Conservation (phyloP, 2,113 vertebrate species). For the Carollia perspicillata region DNA sequence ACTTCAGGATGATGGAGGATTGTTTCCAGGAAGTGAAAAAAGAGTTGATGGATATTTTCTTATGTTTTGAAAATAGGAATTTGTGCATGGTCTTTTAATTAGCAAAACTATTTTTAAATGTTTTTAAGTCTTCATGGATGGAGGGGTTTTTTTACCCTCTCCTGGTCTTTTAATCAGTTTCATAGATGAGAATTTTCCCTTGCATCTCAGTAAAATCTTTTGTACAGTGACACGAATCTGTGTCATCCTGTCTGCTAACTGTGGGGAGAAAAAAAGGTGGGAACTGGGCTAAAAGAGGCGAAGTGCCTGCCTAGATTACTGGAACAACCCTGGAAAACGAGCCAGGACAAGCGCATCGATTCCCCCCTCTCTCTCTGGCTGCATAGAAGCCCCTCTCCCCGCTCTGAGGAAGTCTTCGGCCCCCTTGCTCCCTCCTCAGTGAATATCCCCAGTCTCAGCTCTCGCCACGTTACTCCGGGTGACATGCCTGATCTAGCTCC, state of each 20-base stretch:
- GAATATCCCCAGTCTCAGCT: neutral
- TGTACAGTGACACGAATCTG: neutral
- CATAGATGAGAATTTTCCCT: neutral
- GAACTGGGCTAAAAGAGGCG: neutral
- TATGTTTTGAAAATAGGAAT: slow-evolving; percentile 20
- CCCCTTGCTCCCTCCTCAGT: neutral
- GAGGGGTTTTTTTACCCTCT: neutral
- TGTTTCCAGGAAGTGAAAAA: neutral
- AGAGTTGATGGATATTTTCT: neutral
- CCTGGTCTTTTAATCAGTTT: neutral
- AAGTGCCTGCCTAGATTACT: neutral
- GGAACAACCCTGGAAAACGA: neutral
- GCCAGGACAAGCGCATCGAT: neutral
- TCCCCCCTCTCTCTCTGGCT: accelerated
- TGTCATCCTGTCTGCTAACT: neutral
- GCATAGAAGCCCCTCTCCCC: neutral
- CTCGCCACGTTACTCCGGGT: neutral
- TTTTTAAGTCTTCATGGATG: neutral
- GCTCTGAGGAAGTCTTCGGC: neutral
- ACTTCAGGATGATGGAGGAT: slow-evolving; percentile 1
- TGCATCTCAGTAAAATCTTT: neutral
- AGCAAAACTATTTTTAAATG: neutral
- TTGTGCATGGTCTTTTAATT: neutral
- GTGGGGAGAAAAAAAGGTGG: neutral
- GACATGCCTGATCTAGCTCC: no score